phyloP scores from a whole-genome alignment of 2,113 vertebrate species.

The Cyprichromis sp. region DNA sequence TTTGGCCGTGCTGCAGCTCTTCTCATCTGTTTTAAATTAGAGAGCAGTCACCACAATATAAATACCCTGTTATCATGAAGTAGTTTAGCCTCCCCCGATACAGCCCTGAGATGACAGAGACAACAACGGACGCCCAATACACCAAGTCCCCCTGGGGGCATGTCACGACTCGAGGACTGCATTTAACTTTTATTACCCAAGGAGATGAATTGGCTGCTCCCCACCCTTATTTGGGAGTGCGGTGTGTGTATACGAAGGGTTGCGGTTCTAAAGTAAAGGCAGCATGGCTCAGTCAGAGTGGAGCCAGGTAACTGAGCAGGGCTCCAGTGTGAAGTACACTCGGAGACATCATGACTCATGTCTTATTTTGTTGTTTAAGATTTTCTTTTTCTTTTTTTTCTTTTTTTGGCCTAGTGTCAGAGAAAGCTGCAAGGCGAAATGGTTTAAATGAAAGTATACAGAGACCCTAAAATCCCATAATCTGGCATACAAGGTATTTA shows the following conservation, averaged over 20 bases:
- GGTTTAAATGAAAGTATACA: neutral
- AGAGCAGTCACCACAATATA: conserved; percentile 36
- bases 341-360: neutral
- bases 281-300: conserved; percentile 39
- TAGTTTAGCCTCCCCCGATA: conserved; percentile 28
- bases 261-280: conserved; percentile 37
- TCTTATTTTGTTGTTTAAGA: neutral
- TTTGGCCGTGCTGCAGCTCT: conserved; percentile 1
- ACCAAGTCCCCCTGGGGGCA: conserved; percentile 29
- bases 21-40: conserved; percentile 52
- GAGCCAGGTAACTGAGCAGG: conserved; percentile 51
- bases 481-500: neutral
- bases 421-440: neutral
- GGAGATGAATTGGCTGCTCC: conserved; percentile 42
- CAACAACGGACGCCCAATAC: conserved; percentile 36
- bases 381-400: neutral
- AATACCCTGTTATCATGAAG: conserved; percentile 55
- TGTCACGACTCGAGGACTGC: conserved; percentile 30
- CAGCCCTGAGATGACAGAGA: conserved; percentile 33
- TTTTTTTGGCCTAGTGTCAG: neutral
- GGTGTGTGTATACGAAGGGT: conserved; percentile 1
- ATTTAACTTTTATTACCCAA: conserved; percentile 61
- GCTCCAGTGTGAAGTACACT: neutral
- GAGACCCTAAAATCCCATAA: neutral
- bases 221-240: conserved; percentile 23